Conservation (phyloP, 2,113 vertebrate genomes). For the Eulemur rufifrons region DNA sequence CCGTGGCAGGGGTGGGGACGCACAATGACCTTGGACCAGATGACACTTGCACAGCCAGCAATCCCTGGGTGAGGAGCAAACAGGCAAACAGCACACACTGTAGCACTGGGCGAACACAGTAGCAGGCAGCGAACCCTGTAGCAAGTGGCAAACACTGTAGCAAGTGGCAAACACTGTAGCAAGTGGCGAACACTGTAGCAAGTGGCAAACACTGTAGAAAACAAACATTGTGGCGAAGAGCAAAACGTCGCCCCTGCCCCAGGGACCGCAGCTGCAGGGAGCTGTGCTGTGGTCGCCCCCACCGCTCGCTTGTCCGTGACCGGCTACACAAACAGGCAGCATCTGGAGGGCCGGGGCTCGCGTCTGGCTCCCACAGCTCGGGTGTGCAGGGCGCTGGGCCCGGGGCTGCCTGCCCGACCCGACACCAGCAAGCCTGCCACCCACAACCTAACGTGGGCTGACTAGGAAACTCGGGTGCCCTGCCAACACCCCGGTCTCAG, state of each 20-base stretch:
- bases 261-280: not conserved
- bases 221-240: not conserved
- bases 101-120: too few species aligned
- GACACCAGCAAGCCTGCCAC: not conserved
- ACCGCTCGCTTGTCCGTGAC: not conserved
- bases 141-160: too few species aligned
- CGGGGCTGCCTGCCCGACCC: not conserved
- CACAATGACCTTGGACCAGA: too few species aligned
- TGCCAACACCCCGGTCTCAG: not conserved
- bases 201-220: too few species aligned
- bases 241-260: not conserved
- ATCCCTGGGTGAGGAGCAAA: rapidly evolving
- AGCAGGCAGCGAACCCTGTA: rapidly evolving
- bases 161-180: too few species aligned
- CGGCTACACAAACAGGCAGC: not conserved
- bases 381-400: not conserved
- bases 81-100: too few species aligned
- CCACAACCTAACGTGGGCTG: not conserved
- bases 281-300: not conserved
- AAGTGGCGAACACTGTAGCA: too few species aligned
- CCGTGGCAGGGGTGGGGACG: not conserved
- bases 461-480: not conserved
- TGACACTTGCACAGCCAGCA: not conserved
- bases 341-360: not conserved
- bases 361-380: not conserved